These are phyloP conservation scores for Stegodyphus mimosarum DNA, from an alignment of 1,140 invertebrate species.

Conservation along the genomic window DNA sequence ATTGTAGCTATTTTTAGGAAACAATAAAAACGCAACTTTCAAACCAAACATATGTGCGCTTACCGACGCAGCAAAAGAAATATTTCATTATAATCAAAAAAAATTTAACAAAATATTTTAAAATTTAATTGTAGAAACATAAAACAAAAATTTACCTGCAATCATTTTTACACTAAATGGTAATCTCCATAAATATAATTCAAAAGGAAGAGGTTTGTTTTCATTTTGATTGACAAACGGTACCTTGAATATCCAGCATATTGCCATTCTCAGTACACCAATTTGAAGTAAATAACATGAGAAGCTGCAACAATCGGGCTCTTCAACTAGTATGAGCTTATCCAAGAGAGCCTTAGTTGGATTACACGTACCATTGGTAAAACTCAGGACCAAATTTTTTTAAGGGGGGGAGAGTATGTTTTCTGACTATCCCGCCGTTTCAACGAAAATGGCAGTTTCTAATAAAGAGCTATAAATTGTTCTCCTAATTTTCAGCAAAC, in stretches of 20 bases:
- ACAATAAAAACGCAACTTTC: neutral
- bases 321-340: too few relatives aligned
- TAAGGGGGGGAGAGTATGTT: too few relatives aligned
- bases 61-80: neutral
- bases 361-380: too few relatives aligned
- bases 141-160: neutral
- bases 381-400: too few relatives aligned
- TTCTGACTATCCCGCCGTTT: too few relatives aligned
- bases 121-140: neutral
- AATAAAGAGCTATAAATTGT: too few relatives aligned
- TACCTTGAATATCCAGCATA: neutral
- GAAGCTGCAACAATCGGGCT: too few relatives aligned
- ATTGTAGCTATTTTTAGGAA: neutral
- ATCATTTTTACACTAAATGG: neutral
- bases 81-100: neutral
- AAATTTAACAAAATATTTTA: neutral
- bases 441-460: too few relatives aligned
- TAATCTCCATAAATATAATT: neutral
- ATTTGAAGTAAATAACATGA: too few relatives aligned
- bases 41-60: neutral
- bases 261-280: neutral
- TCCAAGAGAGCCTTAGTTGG: too few relatives aligned
- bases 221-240: neutral
- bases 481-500: too few relatives aligned
- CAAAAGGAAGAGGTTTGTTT: neutral